Percentiles rank a stretch among this genome's conserved stretches.
These are phyloP conservation scores for Atrichornis clamosus DNA, from an alignment of 2,113 vertebrate genomes.

Conservation along the genomic window DNA sequence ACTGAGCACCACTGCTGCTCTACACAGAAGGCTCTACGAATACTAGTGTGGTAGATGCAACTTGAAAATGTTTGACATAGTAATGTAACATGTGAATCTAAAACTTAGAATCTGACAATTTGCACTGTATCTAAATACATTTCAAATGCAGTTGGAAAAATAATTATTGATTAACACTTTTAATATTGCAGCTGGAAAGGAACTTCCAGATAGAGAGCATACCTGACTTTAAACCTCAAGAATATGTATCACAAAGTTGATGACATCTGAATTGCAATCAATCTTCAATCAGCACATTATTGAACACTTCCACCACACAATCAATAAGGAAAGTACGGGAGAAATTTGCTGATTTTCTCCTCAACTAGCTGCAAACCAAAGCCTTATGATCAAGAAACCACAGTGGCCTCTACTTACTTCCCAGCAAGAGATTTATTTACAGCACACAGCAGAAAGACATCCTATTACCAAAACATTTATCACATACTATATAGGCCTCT, in stretches of 20 bases:
- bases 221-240: not conserved
- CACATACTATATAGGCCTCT: not conserved
- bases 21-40: not conserved
- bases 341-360: not conserved
- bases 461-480: not conserved
- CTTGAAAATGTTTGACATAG: not conserved
- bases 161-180: not conserved
- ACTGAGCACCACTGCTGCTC: not conserved
- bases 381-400: not conserved
- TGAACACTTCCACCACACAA: not conserved
- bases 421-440: not conserved
- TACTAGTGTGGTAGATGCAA: not conserved
- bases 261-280: not conserved
- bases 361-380: constrained; percentile 1
- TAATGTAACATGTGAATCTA: not conserved
- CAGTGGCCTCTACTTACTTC: not conserved
- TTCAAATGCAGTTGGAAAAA: not conserved
- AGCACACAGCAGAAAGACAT: not conserved
- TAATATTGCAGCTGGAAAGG: not conserved
- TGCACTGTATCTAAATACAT: not conserved
- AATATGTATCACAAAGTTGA: not conserved
- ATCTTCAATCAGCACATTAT: not conserved
- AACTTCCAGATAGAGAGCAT: not conserved
- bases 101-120: not conserved
- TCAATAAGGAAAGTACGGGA: not conserved